Conservation (phyloP, 2,797 vertebrate genomes). For the Gephyroberyx darwinii region DNA sequence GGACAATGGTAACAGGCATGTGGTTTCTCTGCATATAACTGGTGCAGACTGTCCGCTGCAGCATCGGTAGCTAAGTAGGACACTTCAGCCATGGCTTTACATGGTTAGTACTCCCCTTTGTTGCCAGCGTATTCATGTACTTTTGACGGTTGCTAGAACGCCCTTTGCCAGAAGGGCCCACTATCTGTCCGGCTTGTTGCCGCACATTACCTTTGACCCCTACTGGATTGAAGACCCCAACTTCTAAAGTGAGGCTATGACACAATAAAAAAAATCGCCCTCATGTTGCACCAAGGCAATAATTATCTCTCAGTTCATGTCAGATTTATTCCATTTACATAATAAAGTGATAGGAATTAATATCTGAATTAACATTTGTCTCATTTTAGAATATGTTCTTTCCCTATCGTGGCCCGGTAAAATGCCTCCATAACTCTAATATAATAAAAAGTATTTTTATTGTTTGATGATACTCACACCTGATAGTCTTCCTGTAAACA, state of each 20-base stretch:
- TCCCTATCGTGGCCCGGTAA: background rate
- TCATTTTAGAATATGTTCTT: background rate
- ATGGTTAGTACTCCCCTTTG: constrained; percentile 39
- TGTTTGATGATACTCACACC: constrained; percentile 61
- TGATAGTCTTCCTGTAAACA: constrained; percentile 65
- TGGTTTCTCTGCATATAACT: constrained; percentile 38
- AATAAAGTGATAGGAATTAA: constrained; percentile 16
- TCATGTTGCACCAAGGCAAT: constrained; percentile 29
- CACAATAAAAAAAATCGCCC: constrained; percentile 27
- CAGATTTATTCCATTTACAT: constrained; percentile 2
- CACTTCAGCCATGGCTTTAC: constrained; percentile 35
- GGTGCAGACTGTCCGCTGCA: constrained; percentile 11
- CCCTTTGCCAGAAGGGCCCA: constrained; percentile 12
- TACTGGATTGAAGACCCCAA: constrained; percentile 19
- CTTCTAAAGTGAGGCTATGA: background rate
- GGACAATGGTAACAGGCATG: constrained; percentile 37
- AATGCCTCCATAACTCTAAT: constrained; percentile 42
- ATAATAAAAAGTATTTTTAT: constrained; percentile 55
- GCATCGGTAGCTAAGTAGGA: constrained; percentile 55
- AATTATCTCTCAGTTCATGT: constrained; percentile 53
- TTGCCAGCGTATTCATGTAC: constrained; percentile 32
- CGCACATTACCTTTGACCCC: constrained; percentile 37
- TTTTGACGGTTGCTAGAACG: constrained; percentile 32
- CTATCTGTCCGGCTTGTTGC: constrained; percentile 20
- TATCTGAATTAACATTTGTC: background rate